Evolutionary conservation across 1,140 invertebrate genomes (phyloP).

Genomic region (Cardiocondyla obscurior): DNA sequence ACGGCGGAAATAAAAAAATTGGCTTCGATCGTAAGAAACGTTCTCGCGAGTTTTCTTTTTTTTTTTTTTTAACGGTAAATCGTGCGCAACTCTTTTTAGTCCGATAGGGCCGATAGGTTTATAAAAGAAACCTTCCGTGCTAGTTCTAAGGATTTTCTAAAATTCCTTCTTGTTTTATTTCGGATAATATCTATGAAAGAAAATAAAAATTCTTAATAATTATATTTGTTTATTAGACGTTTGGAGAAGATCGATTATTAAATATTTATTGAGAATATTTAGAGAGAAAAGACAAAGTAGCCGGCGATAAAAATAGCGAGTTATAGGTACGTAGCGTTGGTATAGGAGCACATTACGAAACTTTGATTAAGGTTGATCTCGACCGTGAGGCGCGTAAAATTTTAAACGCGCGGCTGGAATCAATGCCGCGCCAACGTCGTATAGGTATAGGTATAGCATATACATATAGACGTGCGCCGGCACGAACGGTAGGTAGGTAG

Average conservation of each 20-base stretch:
- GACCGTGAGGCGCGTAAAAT: slow-evolving; percentile 16
- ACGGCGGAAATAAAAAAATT: slow-evolving; percentile 6
- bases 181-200: too few relatives aligned
- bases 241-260: too few relatives aligned
- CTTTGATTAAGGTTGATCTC: slow-evolving; percentile 19
- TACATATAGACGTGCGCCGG: neutral
- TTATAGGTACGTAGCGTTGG: neutral
- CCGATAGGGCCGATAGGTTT: neutral
- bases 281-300: too few relatives aligned
- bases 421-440: neutral
- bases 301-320: slow-evolving; percentile 8
- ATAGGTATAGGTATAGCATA: too few relatives aligned
- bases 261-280: too few relatives aligned
- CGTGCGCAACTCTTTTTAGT: neutral
- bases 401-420: slow-evolving; percentile 34
- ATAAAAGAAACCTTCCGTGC: neutral
- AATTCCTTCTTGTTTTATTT: too few relatives aligned
- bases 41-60: too few relatives aligned
- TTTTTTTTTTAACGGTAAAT: too few relatives aligned
- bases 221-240: too few relatives aligned
- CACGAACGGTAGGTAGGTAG: too few relatives aligned
- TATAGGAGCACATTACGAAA: neutral
- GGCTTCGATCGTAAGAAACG: too few relatives aligned
- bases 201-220: too few relatives aligned
- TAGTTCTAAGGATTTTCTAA: neutral